A percentile compares a stretch with the other conserved stretches of the same genome.
Conservation (phyloP, 1,140 invertebrate species). For the Mamestra configurata region DNA sequence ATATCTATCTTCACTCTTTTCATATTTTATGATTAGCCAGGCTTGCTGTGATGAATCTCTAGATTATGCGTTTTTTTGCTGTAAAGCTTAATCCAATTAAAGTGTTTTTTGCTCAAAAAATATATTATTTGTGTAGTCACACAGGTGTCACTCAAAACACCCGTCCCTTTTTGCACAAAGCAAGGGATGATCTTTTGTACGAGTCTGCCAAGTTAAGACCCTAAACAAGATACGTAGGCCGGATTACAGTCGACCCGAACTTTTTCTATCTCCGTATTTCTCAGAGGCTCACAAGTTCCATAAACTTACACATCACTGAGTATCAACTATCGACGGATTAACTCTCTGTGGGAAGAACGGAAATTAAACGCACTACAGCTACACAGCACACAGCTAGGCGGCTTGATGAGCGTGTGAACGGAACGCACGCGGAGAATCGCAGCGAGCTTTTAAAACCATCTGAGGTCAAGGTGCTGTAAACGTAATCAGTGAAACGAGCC, state of each 20-base stretch:
- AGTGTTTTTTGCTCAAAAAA: too few relatives aligned
- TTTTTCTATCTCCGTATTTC: conserved; percentile 21
- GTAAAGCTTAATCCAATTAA: too few relatives aligned
- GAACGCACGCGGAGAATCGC: not conserved
- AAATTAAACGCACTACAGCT: conserved; percentile 11
- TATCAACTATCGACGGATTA: conserved; percentile 7
- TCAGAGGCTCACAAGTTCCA: conserved; percentile 10
- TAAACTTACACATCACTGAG: conserved; percentile 20
- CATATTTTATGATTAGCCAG: too few relatives aligned
- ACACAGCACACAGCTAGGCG: not conserved
- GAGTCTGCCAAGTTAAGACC: not conserved
- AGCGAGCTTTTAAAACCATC: conserved; percentile 8
- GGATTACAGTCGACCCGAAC: not conserved
- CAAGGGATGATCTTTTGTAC: not conserved
- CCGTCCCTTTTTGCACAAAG: not conserved
- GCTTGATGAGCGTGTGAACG: conserved; percentile 42
- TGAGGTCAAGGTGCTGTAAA: conserved; percentile 39
- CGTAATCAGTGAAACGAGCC: conserved; percentile 6
- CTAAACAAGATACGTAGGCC: not conserved
- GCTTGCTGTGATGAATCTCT: too few relatives aligned
- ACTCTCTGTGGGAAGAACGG: conserved; percentile 22
- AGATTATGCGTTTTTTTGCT: too few relatives aligned
- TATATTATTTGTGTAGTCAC: too few relatives aligned
- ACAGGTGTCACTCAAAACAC: not conserved
- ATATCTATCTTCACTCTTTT: too few relatives aligned